Percentiles rank a stretch among this genome's conserved stretches.
These are phyloP conservation scores for Catharus minimus DNA, from an alignment of 2,113 vertebrate species.

Conservation along the genomic window DNA sequence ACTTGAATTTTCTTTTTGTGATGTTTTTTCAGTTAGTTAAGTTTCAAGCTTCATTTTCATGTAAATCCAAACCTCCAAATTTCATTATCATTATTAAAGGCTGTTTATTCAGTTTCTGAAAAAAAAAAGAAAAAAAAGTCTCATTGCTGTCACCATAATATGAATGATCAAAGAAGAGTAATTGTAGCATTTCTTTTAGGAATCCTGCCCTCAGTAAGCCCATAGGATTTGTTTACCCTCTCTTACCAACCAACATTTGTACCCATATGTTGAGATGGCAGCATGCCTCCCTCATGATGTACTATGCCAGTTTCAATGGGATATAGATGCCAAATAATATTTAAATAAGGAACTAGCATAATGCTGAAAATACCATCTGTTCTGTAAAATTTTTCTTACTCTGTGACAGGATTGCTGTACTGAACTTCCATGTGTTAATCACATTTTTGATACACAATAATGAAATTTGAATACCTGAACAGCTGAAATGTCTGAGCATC, in stretches of 20 bases:
- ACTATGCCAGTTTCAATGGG: constrained; percentile 57
- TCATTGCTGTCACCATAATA: constrained; percentile 36
- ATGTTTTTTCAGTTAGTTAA: constrained; percentile 31
- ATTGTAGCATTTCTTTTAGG: constrained; percentile 55
- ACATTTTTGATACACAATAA: constrained; percentile 39
- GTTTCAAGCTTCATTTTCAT: constrained; percentile 40
- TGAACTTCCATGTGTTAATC: constrained; percentile 60
- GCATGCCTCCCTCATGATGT: constrained; percentile 36
- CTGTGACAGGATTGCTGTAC: constrained; percentile 44
- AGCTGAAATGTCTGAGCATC: constrained; percentile 42
- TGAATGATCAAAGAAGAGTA: constrained; percentile 57
- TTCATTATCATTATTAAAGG: constrained; percentile 48
- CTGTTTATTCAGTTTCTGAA: constrained; percentile 29
- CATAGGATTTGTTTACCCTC: constrained; percentile 66
- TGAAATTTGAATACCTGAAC: constrained; percentile 56
- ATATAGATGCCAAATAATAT: constrained; percentile 68
- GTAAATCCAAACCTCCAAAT: constrained; percentile 42
- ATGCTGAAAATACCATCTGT: constrained; percentile 68
- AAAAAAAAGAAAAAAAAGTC: background rate
- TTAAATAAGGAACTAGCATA: constrained; percentile 64
- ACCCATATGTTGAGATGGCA: constrained; percentile 72
- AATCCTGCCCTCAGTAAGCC: constrained; percentile 59
- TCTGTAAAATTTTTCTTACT: constrained; percentile 60
- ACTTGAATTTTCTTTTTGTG: background rate
- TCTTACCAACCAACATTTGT: constrained; percentile 52